Evolutionary conservation across 2,797 vertebrate species (phyloP).

Genomic region (Glossophaga mutica): DNA sequence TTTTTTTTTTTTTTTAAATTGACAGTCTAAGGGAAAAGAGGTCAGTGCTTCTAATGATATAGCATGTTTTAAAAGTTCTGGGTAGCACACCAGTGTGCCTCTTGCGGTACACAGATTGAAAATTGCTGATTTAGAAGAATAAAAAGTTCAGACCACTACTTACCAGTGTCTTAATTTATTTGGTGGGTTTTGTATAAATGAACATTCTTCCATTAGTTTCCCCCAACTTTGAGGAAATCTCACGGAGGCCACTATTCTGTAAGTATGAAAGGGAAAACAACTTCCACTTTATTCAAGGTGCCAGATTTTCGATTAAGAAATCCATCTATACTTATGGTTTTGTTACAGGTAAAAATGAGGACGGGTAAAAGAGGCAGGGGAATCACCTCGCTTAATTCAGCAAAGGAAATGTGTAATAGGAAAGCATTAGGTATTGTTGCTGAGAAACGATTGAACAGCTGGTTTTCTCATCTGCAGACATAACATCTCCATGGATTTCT

Average conservation of each 20-base stretch:
- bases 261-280: not conserved
- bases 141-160: not conserved
- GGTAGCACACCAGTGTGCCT: not conserved
- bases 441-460: constrained; percentile 19
- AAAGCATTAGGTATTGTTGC: constrained; percentile 27
- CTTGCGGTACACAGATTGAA: not conserved
- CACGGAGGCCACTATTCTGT: not conserved
- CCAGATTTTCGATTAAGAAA: not conserved
- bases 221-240: not conserved
- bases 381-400: not conserved
- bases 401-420: not conserved
- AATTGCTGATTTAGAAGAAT: not conserved
- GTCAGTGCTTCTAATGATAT: not conserved
- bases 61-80: not conserved
- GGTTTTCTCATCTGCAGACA: not conserved
- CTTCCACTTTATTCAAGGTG: not conserved
- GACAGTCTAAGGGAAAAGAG: not conserved
- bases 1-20: not conserved
- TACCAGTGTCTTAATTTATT: not conserved
- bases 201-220: not conserved
- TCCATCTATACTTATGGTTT: constrained; percentile 1
- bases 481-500: not conserved
- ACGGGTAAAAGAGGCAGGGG: not conserved
- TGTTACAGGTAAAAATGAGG: not conserved
- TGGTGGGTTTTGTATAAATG: constrained; percentile 8